Conservation (phyloP, 2,113 vertebrate species). For the Monopterus albus region DNA sequence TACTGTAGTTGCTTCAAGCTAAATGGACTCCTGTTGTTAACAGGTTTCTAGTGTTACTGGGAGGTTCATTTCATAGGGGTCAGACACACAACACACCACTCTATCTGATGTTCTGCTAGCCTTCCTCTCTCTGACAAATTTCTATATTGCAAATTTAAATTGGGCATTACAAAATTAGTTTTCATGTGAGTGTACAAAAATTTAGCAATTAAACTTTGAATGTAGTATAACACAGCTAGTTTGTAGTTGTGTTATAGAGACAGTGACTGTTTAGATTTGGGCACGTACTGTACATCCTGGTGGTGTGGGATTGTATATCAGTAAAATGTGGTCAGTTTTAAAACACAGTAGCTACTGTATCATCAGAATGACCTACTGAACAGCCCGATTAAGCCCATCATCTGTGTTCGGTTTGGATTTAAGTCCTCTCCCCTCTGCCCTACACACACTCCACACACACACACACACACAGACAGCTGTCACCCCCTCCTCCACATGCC, state of each 20-base stretch:
- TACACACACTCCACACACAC: conserved; percentile 19
- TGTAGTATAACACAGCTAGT: background rate
- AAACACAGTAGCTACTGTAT: conserved; percentile 46
- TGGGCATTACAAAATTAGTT: background rate
- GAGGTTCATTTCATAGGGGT: conserved; percentile 62
- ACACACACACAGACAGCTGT: conserved; percentile 55
- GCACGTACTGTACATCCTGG: background rate
- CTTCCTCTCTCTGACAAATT: background rate
- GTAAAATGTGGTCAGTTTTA: conserved; percentile 27
- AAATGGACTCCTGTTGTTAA: conserved; percentile 75
- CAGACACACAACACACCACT: conserved; percentile 49
- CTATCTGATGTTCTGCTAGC: no score
- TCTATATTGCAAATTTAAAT: background rate
- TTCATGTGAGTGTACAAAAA: background rate
- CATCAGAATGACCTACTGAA: conserved; percentile 74
- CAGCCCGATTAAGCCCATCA: conserved; percentile 74
- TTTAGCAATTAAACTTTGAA: background rate
- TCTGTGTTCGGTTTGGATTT: conserved; percentile 66
- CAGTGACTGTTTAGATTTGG: background rate
- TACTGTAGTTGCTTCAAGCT: conserved; percentile 44
- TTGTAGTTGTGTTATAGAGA: background rate
- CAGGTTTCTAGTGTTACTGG: conserved; percentile 54
- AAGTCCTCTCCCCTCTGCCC: conserved; percentile 30
- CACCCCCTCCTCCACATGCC: conserved; percentile 45
- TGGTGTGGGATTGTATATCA: conserved; percentile 14